Evolutionary conservation across 2,888 invertebrate species (phyloP).

Genomic region (Brachyopa scutellaris): DNA sequence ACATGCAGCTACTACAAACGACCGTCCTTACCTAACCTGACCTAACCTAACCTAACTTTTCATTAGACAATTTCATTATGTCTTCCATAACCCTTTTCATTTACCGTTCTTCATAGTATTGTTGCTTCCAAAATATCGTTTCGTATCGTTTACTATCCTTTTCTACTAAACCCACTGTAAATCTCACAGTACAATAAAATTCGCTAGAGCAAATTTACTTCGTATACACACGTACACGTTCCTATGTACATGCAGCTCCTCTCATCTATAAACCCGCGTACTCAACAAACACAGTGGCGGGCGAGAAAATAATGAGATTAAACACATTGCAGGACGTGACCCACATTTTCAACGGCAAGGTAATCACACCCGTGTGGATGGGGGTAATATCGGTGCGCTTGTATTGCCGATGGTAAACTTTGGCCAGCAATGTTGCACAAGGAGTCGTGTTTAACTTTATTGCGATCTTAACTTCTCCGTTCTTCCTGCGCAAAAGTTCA

Average conservation of each 20-base stretch:
- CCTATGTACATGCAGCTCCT: too few relatives aligned
- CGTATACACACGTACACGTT: neutral
- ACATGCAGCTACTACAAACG: too few relatives aligned
- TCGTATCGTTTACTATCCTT: neutral
- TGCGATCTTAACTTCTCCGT: conserved; percentile 38
- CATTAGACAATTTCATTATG: too few relatives aligned
- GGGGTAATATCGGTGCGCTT: neutral
- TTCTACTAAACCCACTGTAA: conserved; percentile 1
- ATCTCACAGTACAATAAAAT: neutral
- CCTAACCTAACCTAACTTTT: too few relatives aligned
- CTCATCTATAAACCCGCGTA: neutral
- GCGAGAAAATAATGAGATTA: conserved; percentile 47
- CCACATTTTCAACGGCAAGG: conserved; percentile 55
- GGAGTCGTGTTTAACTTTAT: conserved; percentile 41
- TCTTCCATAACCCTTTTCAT: too few relatives aligned
- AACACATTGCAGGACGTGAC: conserved; percentile 60
- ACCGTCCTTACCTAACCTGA: too few relatives aligned
- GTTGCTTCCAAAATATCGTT: too few relatives aligned
- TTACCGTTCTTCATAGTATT: neutral
- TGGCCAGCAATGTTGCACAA: conserved; percentile 17
- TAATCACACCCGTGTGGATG: conserved; percentile 22
- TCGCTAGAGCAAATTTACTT: conserved; percentile 7
- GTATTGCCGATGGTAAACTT: conserved; percentile 18
- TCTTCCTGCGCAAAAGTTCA: conserved; percentile 8
- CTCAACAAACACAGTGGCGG: conserved; percentile 5